Evolutionary conservation across 2,888 invertebrate species (phyloP), one percentile per base, ranked within the genome.

Genomic region (Diarsia dahlii): DNA sequence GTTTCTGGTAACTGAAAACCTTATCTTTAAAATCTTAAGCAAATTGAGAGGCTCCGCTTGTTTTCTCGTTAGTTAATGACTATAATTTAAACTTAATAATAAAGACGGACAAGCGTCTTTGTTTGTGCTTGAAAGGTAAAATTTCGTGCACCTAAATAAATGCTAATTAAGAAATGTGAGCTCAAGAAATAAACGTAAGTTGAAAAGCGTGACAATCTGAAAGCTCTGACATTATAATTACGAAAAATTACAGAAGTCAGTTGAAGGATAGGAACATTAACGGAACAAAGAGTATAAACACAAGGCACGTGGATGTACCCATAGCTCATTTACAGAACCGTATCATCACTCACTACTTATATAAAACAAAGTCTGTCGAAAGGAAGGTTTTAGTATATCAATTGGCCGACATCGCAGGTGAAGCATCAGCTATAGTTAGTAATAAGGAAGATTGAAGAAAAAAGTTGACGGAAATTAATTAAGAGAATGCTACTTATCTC

Each of bases 61-160:
- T 94, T 95, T 94, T 93, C 92, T 93, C 89, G 90, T 94, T 93
- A 94, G 91, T 91, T 95, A 94, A 95, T 93, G 94, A 93, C 94
- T 95, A 94, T 94, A 95, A 96, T 95, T 95, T 94, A 91, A 95
- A 95, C 93, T 94, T 94, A 92, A 94, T 95, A 95, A 95, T 94
- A 95, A 94, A 94, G 94, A 95, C 91, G 92, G 95, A 95, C 94
- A 95, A 94, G 92, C 90, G 87, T 92, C 93, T 93, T 95, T 95
- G 94, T 96, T 95, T 94, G 92, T 90, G 90, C 90, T 92, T 93
- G 92, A 95, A 95, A 95, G 94, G 94, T 94, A 91, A 92, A 94
- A 93, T 93, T 95, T 93, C 90, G 90, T 92, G 91, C 92, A 93
- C 88, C 91, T 90, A 94, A 95, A 93, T 92, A 82, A 93, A 92